Evolutionary conservation across 2,113 vertebrate genomes (phyloP).

Genomic region (Dasyurus viverrinus): DNA sequence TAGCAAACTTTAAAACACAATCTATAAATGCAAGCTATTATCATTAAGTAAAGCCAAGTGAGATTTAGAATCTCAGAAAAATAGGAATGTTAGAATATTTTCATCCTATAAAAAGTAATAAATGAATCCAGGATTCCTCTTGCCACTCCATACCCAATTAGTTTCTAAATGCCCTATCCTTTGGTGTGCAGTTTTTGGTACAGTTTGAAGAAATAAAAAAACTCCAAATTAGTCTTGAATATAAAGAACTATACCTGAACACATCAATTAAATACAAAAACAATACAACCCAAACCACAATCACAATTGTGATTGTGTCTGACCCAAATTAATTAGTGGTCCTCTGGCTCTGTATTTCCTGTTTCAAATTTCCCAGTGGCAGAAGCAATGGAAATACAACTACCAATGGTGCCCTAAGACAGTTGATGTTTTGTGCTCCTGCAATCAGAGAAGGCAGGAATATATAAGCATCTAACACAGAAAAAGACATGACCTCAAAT

Average conservation of each 20-base stretch:
- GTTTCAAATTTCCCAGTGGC: background rate
- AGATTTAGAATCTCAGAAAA: background rate
- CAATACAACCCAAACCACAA: background rate
- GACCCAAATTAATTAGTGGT: background rate
- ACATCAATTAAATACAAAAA: background rate
- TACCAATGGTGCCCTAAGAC: background rate
- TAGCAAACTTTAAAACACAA: background rate
- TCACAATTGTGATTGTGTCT: too few relatives aligned
- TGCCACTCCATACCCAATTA: background rate
- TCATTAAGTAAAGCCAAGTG: background rate
- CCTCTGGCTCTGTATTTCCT: background rate
- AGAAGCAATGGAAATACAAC: background rate
- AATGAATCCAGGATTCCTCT: background rate
- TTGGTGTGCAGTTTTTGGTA: background rate
- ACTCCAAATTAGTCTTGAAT: background rate
- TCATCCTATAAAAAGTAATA: background rate
- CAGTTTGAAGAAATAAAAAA: too few relatives aligned
- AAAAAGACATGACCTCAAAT: background rate
- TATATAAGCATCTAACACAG: background rate
- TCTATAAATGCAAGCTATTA: background rate
- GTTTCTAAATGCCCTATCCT: background rate
- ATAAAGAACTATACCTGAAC: background rate
- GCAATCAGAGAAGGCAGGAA: background rate
- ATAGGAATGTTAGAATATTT: background rate
- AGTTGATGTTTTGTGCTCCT: background rate